A percentile compares a stretch with the other conserved stretches of the same genome.
phyloP scores from a whole-genome alignment of 2,113 vertebrate species.

The Oreotrochilus melanogaster region DNA sequence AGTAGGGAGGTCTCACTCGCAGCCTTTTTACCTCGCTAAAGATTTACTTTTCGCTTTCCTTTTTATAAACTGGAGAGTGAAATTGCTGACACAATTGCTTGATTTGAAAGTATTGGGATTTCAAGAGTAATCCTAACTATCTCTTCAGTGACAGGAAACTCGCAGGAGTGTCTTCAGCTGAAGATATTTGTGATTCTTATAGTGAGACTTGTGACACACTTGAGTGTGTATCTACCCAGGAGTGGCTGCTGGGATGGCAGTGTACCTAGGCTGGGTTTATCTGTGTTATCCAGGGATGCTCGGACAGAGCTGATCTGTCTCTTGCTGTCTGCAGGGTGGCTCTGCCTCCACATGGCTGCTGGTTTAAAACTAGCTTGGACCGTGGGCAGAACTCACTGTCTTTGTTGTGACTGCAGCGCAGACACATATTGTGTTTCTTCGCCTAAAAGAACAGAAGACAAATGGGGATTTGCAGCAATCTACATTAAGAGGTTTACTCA shows the following conservation, averaged over 20 bases:
- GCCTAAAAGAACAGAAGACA: conserved; percentile 49
- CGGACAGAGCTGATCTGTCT: background rate
- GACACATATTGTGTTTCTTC: conserved; percentile 42
- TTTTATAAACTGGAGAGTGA: background rate
- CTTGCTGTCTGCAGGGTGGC: background rate
- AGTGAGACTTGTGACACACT: background rate
- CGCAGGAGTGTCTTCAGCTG: background rate
- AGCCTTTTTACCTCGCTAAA: background rate
- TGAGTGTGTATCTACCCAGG: background rate
- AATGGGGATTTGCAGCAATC: background rate
- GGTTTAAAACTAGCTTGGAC: conserved; percentile 40
- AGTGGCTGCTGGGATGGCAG: fast-evolving
- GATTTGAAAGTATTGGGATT: background rate
- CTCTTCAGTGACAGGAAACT: background rate
- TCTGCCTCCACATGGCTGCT: conserved; percentile 37
- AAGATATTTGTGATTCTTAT: background rate
- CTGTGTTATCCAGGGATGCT: background rate
- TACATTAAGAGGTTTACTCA: conserved; percentile 54
- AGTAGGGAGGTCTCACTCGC: background rate
- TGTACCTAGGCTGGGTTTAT: background rate
- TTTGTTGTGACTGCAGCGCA: conserved; percentile 56
- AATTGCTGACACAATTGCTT: background rate
- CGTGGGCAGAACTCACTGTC: conserved; percentile 41
- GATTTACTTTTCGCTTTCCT: background rate
- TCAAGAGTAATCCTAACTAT: background rate